Percentiles rank a stretch among this genome's conserved stretches.
Evolutionary conservation across 2,113 vertebrate genomes (phyloP).

Genomic region (Xiphias gladius): DNA sequence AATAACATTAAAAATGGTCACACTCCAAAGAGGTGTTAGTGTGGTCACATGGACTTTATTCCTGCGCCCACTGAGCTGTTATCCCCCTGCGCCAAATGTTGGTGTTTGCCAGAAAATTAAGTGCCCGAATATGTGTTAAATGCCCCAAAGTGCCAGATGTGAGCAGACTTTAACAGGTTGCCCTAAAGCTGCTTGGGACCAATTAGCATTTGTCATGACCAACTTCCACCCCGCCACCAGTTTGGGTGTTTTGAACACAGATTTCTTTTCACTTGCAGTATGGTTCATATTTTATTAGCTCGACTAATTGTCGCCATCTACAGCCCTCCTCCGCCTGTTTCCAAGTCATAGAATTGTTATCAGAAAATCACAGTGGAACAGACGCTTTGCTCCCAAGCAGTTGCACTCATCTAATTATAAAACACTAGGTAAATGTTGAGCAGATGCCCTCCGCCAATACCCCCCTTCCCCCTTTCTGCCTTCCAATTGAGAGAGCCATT

Average conservation of each 20-base stretch:
- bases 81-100: conserved; percentile 51
- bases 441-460: conserved; percentile 81
- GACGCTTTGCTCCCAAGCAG: conserved; percentile 80
- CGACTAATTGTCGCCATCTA: conserved; percentile 73
- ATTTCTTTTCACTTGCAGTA: conserved; percentile 69
- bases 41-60: background rate
- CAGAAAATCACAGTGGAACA: conserved; percentile 78
- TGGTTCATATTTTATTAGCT: conserved; percentile 76
- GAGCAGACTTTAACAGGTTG: conserved; percentile 70
- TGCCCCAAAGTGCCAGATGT: conserved; percentile 68
- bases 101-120: conserved; percentile 54
- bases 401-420: conserved; percentile 85
- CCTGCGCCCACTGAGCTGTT: conserved; percentile 40
- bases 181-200: conserved; percentile 67
- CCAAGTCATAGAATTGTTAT: conserved; percentile 69
- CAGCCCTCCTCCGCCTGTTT: conserved; percentile 58
- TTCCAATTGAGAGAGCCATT: conserved; percentile 83
- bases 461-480: conserved; percentile 53
- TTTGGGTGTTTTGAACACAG: conserved; percentile 68
- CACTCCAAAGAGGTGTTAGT: background rate
- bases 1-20: conserved; percentile 10
- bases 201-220: conserved; percentile 75
- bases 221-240: conserved; percentile 48
- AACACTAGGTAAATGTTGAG: conserved; percentile 84
- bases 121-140: background rate